Base-by-base conservation (phyloP, 2,888 invertebrate genomes). In the Caenorhabditis parvicauda region DNA sequence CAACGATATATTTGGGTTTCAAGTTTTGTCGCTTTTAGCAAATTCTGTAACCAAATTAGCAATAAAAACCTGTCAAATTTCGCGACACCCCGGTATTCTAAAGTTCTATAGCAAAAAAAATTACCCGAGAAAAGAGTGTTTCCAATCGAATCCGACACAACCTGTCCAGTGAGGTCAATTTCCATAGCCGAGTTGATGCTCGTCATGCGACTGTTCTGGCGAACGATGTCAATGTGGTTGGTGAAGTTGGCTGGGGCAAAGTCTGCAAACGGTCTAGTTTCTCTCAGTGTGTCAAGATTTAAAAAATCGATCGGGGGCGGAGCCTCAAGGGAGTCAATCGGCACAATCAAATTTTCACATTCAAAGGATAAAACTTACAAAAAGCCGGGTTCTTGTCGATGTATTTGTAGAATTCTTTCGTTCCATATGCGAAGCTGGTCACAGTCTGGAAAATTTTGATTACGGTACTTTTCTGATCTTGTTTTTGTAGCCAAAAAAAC, bases 151-250 rank as follows among this genome's bases (percentile, higher is more conserved):
- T 95, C 94, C 0, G 93, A 87, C 68, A 88, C 88, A 21, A 94
- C 88, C 83, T 95, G 94, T 0, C 95, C 95, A 0, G 93, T 92
- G 47, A 95, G 83, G 82, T 95, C 95, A 3, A 89, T 89, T 83
- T 95, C 94, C 74, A 95, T 90, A 82, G 91, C 91, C 0, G 93
- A 93, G 84, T 95, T 95, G 80, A 95, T 94, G 56, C 94, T 93
- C 0, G 93, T 93, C 89, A 95, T 93, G 72, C 51, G 46, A 28
- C 45, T 52, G 51, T 67, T 90, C 75, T 87, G 87, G 0, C 90
- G 88, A 50, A 94, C 87, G 55, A 67, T 54, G 46, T 67, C 67
- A 17, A 56, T 57, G 53, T 64, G 59, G 47, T 67, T 67, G 12
- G 70, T 70, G 58, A 59, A 70, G 38, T 59, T 65, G 35, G 65